Evolutionary conservation across 1,140 invertebrate species (phyloP).

Genomic region (Cotesia typhae): DNA sequence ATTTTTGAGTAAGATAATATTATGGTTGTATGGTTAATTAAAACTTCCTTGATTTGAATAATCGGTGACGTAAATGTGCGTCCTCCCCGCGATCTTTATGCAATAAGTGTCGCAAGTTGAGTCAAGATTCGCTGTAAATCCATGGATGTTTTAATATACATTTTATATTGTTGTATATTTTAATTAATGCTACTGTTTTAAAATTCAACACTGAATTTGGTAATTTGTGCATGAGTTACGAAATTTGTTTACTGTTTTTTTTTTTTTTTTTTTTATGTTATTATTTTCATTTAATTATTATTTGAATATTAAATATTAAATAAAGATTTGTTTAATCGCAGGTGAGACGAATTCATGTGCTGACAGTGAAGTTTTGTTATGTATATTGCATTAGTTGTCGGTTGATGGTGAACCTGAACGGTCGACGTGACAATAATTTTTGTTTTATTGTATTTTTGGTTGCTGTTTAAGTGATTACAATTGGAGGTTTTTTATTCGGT

Average conservation of each 20-base stretch:
- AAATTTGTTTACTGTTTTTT: neutral
- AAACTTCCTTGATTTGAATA: conserved; percentile 4
- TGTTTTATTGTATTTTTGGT: neutral
- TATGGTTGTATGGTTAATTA: neutral
- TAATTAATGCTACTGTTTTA: too few species aligned
- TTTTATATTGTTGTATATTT: too few species aligned
- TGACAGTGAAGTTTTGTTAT: neutral
- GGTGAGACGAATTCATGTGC: neutral
- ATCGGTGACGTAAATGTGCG: neutral
- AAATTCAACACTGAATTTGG: too few species aligned
- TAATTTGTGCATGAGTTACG: too few species aligned
- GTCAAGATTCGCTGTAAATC: neutral
- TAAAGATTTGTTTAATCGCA: neutral
- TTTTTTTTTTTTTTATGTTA: neutral
- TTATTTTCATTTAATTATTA: neutral
- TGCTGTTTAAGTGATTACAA: neutral
- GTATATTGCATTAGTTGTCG: neutral
- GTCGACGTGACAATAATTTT: neutral
- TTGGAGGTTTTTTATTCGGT: too few species aligned
- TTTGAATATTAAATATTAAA: conserved; percentile 3
- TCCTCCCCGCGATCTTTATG: neutral
- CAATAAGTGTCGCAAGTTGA: neutral
- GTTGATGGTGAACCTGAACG: conserved; percentile 10
- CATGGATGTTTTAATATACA: too few species aligned
- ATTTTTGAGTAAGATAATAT: too few species aligned